Conservation (phyloP, 2,888 invertebrate species). For the Pyralis farinalis region DNA sequence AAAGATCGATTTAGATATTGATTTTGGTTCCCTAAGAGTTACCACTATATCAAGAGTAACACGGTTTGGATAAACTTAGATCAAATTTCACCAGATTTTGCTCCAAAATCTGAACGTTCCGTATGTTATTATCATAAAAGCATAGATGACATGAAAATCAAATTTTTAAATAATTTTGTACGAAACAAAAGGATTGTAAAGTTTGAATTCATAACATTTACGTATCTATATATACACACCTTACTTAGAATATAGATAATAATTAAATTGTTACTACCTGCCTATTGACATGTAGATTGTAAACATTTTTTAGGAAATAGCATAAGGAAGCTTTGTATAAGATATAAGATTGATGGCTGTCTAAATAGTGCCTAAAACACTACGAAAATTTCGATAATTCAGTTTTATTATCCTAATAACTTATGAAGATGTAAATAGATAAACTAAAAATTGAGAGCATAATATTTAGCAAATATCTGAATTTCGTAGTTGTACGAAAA, state of each 20-base stretch:
- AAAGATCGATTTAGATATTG: slow-evolving; percentile 23
- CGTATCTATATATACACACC: slow-evolving; percentile 49
- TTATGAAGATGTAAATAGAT: slow-evolving; percentile 66
- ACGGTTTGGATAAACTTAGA: slow-evolving; percentile 20
- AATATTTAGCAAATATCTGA: slow-evolving; percentile 52
- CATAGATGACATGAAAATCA: slow-evolving; percentile 23
- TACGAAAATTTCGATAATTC: slow-evolving; percentile 78
- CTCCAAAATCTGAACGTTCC: slow-evolving; percentile 22
- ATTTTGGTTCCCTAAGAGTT: slow-evolving; percentile 27
- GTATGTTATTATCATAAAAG: slow-evolving; percentile 19
- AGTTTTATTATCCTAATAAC: slow-evolving; percentile 70
- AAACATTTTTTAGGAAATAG: slow-evolving; percentile 63
- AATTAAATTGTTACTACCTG: slow-evolving; percentile 70
- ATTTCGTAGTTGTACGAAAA: slow-evolving; percentile 56
- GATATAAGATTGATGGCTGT: slow-evolving; percentile 80
- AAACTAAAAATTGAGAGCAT: slow-evolving; percentile 51
- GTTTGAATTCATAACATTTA: slow-evolving; percentile 30
- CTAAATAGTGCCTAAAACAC: slow-evolving; percentile 81
- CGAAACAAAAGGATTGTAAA: slow-evolving; percentile 10
- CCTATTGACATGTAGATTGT: slow-evolving; percentile 76
- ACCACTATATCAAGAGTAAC: slow-evolving; percentile 16
- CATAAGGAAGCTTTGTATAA: slow-evolving; percentile 74
- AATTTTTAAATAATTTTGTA: slow-evolving; percentile 12
- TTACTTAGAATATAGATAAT: slow-evolving; percentile 52
- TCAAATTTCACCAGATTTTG: slow-evolving; percentile 30